A percentile compares a stretch with the other conserved stretches of the same genome.
Conservation (phyloP, 2,797 vertebrate species). For the Leptodactylus fallax region DNA sequence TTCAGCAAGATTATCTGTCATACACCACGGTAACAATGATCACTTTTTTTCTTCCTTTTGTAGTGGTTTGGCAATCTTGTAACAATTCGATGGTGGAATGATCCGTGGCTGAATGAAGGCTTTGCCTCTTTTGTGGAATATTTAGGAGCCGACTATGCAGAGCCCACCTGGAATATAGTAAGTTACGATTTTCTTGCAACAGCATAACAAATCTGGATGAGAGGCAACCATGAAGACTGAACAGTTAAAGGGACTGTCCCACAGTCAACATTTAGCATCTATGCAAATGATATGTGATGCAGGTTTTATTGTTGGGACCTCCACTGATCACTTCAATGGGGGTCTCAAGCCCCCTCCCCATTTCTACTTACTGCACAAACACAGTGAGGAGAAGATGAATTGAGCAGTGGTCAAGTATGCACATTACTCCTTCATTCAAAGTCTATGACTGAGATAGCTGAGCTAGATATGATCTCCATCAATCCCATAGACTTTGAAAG, state of each 20-base stretch:
- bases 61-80: constrained; percentile 98
- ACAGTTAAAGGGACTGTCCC: neutral
- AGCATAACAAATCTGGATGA: neutral
- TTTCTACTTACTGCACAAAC: no score
- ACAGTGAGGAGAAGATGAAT: no score
- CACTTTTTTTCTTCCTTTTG: neutral
- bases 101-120: constrained; percentile 94
- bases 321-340: no score
- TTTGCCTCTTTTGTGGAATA: constrained; percentile 93
- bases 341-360: no score
- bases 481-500: no score
- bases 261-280: no score
- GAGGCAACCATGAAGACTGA: neutral
- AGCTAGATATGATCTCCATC: no score
- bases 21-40: neutral
- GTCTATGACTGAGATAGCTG: no score
- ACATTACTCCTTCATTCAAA: no score
- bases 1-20: neutral
- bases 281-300: no score
- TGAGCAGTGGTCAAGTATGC: no score
- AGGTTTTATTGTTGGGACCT: no score
- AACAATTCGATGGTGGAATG: constrained; percentile 93
- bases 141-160: constrained; percentile 80
- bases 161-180: constrained; percentile 85
- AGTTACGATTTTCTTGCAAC: constrained; percentile 63